Evolutionary conservation across 2,113 vertebrate species (phyloP).

Genomic region (Tylochromis polylepis): DNA sequence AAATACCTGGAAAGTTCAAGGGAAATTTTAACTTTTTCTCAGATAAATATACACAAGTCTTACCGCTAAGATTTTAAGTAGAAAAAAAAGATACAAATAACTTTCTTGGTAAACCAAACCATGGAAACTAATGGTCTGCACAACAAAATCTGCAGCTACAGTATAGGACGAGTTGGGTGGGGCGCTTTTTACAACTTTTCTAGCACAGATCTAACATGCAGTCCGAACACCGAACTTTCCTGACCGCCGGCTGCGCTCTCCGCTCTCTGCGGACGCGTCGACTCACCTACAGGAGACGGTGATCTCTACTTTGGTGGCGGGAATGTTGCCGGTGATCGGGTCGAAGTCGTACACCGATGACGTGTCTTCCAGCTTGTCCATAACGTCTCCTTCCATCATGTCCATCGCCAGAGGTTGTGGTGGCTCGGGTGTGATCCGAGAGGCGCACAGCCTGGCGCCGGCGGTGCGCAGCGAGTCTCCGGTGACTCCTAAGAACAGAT

Average conservation of each 20-base stretch:
- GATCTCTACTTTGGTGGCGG: slow-evolving; percentile 92
- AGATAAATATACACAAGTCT: not conserved
- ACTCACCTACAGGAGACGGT: slow-evolving; percentile 91
- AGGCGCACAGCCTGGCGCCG: slow-evolving; percentile 65
- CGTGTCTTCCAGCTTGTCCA: slow-evolving; percentile 85
- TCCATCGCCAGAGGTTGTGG: slow-evolving; percentile 48
- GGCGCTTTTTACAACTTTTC: slow-evolving; percentile 49
- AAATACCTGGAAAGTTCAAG: not conserved
- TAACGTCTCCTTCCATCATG: slow-evolving; percentile 76
- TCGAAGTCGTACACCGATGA: slow-evolving; percentile 86
- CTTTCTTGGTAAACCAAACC: not conserved
- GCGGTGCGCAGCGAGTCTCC: slow-evolving; percentile 51
- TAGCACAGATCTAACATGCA: not conserved
- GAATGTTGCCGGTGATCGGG: slow-evolving; percentile 84
- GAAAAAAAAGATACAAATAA: not conserved
- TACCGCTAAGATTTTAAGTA: not conserved
- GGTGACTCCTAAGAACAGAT: slow-evolving; percentile 55
- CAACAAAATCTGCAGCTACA: not conserved
- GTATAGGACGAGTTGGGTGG: not conserved
- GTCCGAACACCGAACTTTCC: slow-evolving; percentile 20
- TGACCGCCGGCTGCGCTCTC: not conserved
- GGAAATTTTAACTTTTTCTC: not conserved
- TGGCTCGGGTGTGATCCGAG: slow-evolving; percentile 65
- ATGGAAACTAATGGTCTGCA: not conserved
- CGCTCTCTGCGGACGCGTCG: not conserved